Base-by-base conservation (phyloP, 2,797 vertebrate genomes). In the Masticophis lateralis region DNA sequence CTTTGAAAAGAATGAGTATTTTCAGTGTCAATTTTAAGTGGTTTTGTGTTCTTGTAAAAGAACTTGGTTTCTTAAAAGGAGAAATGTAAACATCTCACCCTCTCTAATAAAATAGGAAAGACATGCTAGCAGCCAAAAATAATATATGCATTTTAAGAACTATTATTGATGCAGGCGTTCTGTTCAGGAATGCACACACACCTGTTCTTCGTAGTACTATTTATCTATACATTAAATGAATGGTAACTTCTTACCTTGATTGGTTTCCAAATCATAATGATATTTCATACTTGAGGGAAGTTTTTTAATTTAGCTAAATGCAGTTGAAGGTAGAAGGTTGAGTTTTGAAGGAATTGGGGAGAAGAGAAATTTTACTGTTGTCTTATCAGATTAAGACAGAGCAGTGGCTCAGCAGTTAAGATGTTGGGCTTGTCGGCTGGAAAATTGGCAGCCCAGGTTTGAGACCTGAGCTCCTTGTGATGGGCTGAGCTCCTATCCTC, bases 61-160 rank as follows among this genome's bases (percentile, higher is more conserved):
- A 91, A 92, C 95, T 86, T 53, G 43, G 28, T 66, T 74, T 90
- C n/a, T 60, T n/a, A 87, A 86, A 55, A 95, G 91, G 83, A 93
- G 93, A 94, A 90, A 28, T 92, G 22, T 93, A 94, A 95, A 95
- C 91, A 96, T 96, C 93, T 96, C 94, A 95, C 95, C 91, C 93
- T 94, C 92, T 83, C 60, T 95, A 90, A 90, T 74, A 79, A 87
- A 89, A 93, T 91, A 92, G 66, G 66, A 74, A 92, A 87, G 88
- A 88, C 32, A 87, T 90, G 88, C 83, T 51, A 86, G 88, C 91
- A 89, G 86, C 91, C 91, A 93, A 90, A 59, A 88, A 90, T n/a
- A 91, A 90, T 93, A 88, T 59, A 90, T 87, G 86, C 66, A 69
- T 86, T 90, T 93, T 90, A 90, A 92, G 83, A 92, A 63, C 56